Conservation (phyloP, 2,888 invertebrate species). For the Drosophila helvetica region DNA sequence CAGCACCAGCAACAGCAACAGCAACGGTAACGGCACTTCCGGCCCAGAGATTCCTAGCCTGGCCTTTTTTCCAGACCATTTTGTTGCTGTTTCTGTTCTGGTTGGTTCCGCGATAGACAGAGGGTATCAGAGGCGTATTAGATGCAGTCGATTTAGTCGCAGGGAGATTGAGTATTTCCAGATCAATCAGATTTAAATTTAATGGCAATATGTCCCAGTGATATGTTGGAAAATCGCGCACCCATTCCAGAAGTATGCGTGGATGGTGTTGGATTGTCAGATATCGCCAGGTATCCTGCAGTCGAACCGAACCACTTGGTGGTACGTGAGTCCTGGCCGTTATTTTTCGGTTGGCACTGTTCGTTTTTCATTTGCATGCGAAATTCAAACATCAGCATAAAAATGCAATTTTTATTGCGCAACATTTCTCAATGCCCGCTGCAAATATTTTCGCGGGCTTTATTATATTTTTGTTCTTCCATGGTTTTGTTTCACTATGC, state of each 20-base stretch:
- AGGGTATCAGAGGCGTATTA: constrained; percentile 42
- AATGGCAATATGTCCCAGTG: neutral
- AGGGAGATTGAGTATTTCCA: neutral
- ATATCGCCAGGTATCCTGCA: constrained; percentile 29
- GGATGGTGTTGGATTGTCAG: neutral
- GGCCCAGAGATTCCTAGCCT: constrained; percentile 49
- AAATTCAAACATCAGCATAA: constrained; percentile 83
- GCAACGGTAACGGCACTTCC: constrained; percentile 62
- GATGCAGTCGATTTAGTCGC: constrained; percentile 33
- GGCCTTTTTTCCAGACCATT: constrained; percentile 69
- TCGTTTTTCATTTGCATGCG: constrained; percentile 82
- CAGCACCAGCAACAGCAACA: constrained; percentile 32
- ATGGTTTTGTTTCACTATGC: constrained; percentile 36
- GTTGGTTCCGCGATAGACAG: constrained; percentile 41
- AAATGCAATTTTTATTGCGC: constrained; percentile 83
- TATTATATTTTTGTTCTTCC: constrained; percentile 58
- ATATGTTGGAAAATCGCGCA: neutral
- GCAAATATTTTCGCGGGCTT: constrained; percentile 81
- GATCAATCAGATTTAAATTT: constrained; percentile 3
- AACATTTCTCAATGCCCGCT: constrained; percentile 79
- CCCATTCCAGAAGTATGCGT: no score
- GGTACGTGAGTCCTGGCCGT: constrained; percentile 11
- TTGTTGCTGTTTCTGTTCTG: constrained; percentile 50
- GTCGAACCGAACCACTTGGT: constrained; percentile 9
- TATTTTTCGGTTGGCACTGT: constrained; percentile 54